Evolutionary conservation across 2,113 vertebrate genomes (phyloP).

Genomic region (Vanacampus margaritifer): DNA sequence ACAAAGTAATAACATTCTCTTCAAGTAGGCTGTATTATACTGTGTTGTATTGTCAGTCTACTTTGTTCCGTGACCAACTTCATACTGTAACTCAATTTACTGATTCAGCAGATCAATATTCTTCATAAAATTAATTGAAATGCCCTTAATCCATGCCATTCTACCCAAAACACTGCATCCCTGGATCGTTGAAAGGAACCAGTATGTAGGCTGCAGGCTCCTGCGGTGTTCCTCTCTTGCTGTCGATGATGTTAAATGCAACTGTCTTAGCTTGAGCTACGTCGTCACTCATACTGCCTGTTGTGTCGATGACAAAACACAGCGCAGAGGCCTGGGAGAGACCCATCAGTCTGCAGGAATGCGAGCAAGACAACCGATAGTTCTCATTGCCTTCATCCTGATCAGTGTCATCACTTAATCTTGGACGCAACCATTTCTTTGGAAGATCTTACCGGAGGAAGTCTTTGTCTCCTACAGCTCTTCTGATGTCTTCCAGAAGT

Average conservation of each 20-base stretch:
- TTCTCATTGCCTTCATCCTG: neutral
- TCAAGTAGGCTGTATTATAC: too few species aligned
- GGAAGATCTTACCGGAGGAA: constrained; percentile 63
- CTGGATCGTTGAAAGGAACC: constrained; percentile 70
- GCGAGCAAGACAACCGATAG: too few species aligned
- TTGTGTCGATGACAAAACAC: constrained; percentile 72
- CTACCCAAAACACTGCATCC: too few species aligned
- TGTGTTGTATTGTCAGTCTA: too few species aligned
- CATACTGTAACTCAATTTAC: neutral
- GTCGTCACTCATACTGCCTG: constrained; percentile 62
- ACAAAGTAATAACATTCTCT: too few species aligned
- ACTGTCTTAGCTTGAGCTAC: constrained; percentile 53
- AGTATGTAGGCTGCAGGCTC: constrained; percentile 64
- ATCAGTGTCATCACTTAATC: neutral
- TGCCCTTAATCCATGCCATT: too few species aligned
- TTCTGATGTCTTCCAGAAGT: constrained; percentile 62
- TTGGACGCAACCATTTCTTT: neutral
- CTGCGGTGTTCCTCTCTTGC: constrained; percentile 44
- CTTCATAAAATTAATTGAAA: too few species aligned
- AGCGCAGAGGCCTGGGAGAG: constrained; percentile 52
- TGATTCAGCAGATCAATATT: too few species aligned
- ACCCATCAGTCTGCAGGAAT: constrained; percentile 56
- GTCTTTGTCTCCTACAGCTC: constrained; percentile 42
- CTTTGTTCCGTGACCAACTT: too few species aligned
- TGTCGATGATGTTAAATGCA: constrained; percentile 59